A percentile compares a stretch with the other conserved stretches of the same genome.
Conservation (phyloP, 2,797 vertebrate genomes). For the Lithobates sylvaticus region DNA sequence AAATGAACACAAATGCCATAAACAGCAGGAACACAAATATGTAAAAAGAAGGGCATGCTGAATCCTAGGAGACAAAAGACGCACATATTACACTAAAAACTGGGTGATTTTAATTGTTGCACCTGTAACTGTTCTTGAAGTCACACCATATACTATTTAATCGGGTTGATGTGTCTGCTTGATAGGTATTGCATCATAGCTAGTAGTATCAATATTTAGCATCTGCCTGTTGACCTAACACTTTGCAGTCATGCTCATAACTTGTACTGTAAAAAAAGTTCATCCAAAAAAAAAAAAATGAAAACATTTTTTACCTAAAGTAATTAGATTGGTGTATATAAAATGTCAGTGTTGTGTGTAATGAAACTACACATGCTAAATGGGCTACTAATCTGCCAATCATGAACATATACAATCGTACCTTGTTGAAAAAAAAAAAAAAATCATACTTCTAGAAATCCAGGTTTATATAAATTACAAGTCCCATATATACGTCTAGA, state of each 20-base stretch:
- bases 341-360: slow-evolving; percentile 67
- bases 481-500: slow-evolving; percentile 84
- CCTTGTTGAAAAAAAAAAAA: slow-evolving; percentile 77
- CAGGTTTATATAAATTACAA: slow-evolving; percentile 80
- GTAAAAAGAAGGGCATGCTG: slow-evolving; percentile 19
- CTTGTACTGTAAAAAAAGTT: slow-evolving; percentile 73
- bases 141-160: slow-evolving; percentile 42
- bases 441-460: slow-evolving; percentile 66
- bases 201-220: slow-evolving; percentile 65
- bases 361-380: slow-evolving; percentile 69
- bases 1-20: background rate
- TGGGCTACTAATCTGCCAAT: slow-evolving; percentile 75
- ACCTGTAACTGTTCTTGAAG: background rate
- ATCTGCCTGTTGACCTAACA: slow-evolving; percentile 68
- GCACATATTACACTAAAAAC: slow-evolving; percentile 7
- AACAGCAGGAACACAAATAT: background rate
- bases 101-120: slow-evolving; percentile 12
- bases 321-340: slow-evolving; percentile 68
- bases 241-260: slow-evolving; percentile 68
- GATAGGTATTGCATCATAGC: slow-evolving; percentile 28
- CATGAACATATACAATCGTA: slow-evolving; percentile 78
- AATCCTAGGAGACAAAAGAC: background rate
- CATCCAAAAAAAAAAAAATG: slow-evolving; percentile 67
- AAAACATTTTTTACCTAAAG: slow-evolving; percentile 57
- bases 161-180: slow-evolving; percentile 34